Percentiles rank a stretch among this genome's conserved stretches.
Evolutionary conservation across 2,113 vertebrate genomes (phyloP).

Genomic region (Oncorhynchus gorbuscha): DNA sequence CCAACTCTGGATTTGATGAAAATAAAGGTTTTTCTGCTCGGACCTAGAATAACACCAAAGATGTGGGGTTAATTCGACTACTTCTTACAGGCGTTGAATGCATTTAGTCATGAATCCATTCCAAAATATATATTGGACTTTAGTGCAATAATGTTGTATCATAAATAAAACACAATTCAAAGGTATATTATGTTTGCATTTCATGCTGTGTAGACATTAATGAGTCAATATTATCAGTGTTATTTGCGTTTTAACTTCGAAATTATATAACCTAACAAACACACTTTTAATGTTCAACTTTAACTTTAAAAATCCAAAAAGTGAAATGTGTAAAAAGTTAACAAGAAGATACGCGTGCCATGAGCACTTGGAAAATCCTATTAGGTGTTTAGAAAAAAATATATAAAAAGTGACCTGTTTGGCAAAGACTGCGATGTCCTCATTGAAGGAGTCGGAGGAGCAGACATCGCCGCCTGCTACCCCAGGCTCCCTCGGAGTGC

Average conservation of each 20-base stretch:
- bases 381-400: neutral
- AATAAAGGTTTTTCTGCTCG: slow-evolving; percentile 99
- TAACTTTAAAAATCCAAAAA: neutral
- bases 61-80: slow-evolving; percentile 12
- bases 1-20: slow-evolving; percentile 98
- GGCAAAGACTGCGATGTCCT: slow-evolving; percentile 99
- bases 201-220: neutral
- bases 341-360: neutral
- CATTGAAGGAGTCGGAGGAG: slow-evolving; percentile 99
- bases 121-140: neutral
- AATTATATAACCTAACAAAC: neutral
- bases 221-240: neutral
- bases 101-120: neutral
- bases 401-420: slow-evolving; percentile 86
- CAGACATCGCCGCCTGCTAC: slow-evolving; percentile 99
- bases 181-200: neutral
- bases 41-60: slow-evolving; percentile 78
- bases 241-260: neutral
- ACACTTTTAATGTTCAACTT: neutral
- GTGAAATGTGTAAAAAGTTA: slow-evolving; percentile 1
- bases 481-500: slow-evolving; percentile 96
- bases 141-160: neutral
- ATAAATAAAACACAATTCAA: neutral
- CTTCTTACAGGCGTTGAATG: neutral
- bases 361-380: slow-evolving; percentile 14